Base-by-base conservation (phyloP, 2,113 vertebrate species). In the Atlantisia rogersi region DNA sequence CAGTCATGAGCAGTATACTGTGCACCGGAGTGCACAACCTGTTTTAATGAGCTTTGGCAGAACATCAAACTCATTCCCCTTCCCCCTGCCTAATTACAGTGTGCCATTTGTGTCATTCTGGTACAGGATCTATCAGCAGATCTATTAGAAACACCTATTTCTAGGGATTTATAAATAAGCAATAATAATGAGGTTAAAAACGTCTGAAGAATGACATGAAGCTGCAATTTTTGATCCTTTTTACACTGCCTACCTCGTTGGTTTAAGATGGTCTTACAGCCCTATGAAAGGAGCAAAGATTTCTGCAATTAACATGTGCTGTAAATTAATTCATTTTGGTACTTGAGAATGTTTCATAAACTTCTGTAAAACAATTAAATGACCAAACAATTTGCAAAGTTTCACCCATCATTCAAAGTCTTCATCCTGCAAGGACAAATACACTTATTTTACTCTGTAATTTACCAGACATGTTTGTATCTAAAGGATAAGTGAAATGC, bases 21-120 rank as follows among this genome's bases (percentile, higher is more conserved):
- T 65, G 93, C 69, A 53, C 53, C 63, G 35, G 39, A 91, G 89
- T 78, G 91, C 91, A 86, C 63, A 91, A 90, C 90, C 93, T 70
- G 12, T 67, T 94, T 96, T 95, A 95, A 91, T 93, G 90, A 87
- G 88, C n/a, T 82, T 79, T 96, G 96, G 94, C 96, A 91, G 92
- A 96, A 85, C 48, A 93, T 90, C 89, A 91, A 83, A 50, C 15
- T 68, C 82, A 59, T 91, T 91, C 22, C 64, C 62, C 95, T 37
- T 4, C 59, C 71, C 35, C 68, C 73, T 39, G 12, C 65, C 85
- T 95, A 92, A 93, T 56, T 94, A 94, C 64, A 75, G 74, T 10
- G 6, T 94, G 88, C 78, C 63, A 84, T 86, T 94, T 96, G 69
- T 92, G 69, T 82, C 77, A 65, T 76, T 94, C 53, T 91, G 69